Base-by-base conservation (phyloP, 2,888 invertebrate species). In the Drosophila lutescens region DNA sequence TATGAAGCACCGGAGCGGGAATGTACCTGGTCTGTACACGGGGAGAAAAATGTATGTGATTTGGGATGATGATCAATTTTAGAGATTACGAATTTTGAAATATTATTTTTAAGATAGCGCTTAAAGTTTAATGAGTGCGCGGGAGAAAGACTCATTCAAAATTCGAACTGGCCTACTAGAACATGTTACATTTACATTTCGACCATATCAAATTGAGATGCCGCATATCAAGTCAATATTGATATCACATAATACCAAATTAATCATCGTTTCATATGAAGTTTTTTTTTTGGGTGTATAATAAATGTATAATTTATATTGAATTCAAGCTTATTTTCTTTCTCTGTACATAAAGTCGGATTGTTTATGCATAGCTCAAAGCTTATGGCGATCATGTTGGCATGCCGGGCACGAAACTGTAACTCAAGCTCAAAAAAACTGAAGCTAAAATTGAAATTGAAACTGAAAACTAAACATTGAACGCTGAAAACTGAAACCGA, bases 311-410 rank as follows among this genome's bases (percentile, higher is more conserved):
- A 26, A 1, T 30, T 34, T 4, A 12, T 34, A 12, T 1, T 12
- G 1, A 34, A 15, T 17, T 41, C 40, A 17, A 8, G 10, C 40
- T 41, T 10, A 5, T 12, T n/a, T n/a, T 46, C 7, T 46, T 3
- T 4, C 23, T 8, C 23, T 47, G 77, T 77, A 67, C 80, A 83
- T 72, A 75, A 86, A 80, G 67, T 83, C 70, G 62, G 72, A 72
- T 77, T 75, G 72, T 66, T 86, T 80, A 83, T 80, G 86, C 83
- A 86, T 59, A 85, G 79, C 60, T 51, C 34, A 53, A 51, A 55
- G 59, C 47, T 47, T 17, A 32, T 47, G 47, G 32, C 65, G 61
- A 78, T 50, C 59, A 44, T 50, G 63, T 83, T 78, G 78, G 77
- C 83, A 77, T 86, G 77, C 68, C 66, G 38, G 53, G 78, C 86